Conservation (phyloP, 1,140 invertebrate species). For the Mylabris phalerata region DNA sequence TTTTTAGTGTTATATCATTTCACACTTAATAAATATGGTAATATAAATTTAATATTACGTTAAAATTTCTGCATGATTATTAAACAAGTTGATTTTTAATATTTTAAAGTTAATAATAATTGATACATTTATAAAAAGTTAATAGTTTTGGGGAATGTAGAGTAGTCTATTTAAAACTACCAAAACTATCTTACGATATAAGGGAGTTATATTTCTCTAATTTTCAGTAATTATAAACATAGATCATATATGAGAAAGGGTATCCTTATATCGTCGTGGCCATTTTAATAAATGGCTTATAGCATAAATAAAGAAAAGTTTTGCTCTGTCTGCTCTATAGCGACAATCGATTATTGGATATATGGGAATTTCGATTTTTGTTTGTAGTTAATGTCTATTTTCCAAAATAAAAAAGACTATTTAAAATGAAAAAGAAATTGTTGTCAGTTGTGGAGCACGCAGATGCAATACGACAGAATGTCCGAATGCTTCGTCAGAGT, state of each 20-base stretch:
- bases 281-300: neutral
- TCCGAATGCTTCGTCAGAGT: conserved; percentile 22
- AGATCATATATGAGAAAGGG: too few relatives aligned
- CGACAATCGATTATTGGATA: too few relatives aligned
- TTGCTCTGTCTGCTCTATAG: conserved; percentile 10
- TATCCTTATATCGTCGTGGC: too few relatives aligned
- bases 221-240: too few relatives aligned
- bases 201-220: too few relatives aligned
- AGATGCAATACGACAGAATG: conserved; percentile 13
- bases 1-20: conserved; percentile 8
- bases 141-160: conserved; percentile 10
- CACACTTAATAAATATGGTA: conserved; percentile 7
- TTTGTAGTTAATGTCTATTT: conserved; percentile 1
- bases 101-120: conserved; percentile 6
- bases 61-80: conserved; percentile 12
- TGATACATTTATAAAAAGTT: neutral
- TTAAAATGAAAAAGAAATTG: conserved; percentile 4
- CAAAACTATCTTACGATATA: too few relatives aligned
- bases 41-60: neutral
- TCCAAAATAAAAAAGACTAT: neutral
- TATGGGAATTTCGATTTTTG: neutral
- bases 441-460: conserved; percentile 8
- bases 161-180: conserved; percentile 7
- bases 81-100: conserved; percentile 8
- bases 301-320: conserved; percentile 4